Evolutionary conservation across 2,113 vertebrate species (phyloP).

Genomic region (Brachirus orientalis): DNA sequence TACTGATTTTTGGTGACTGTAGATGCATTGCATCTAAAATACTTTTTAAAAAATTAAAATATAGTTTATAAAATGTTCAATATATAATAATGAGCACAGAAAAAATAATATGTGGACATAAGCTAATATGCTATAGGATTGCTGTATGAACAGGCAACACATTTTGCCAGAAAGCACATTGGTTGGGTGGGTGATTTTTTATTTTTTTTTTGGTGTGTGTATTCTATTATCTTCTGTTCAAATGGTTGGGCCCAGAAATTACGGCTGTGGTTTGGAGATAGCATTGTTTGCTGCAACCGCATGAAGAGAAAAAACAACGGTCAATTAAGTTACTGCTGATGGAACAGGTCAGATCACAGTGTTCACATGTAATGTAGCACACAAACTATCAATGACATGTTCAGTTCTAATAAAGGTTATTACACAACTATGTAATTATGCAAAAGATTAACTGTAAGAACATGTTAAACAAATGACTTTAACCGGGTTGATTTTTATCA

Average conservation of each 20-base stretch:
- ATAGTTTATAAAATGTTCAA: no score
- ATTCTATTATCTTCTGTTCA: slow-evolving; percentile 35
- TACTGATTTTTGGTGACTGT: no score
- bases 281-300: slow-evolving; percentile 70
- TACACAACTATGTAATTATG: neutral
- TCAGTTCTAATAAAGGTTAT: neutral
- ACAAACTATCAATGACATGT: slow-evolving; percentile 3
- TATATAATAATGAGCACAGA: no score
- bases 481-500: neutral
- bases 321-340: slow-evolving; percentile 72
- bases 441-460: neutral
- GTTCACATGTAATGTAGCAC: slow-evolving; percentile 48
- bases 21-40: no score
- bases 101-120: no score
- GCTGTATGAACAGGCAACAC: no score
- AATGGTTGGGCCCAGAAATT: slow-evolving; percentile 57
- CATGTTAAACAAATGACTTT: neutral
- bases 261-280: slow-evolving; percentile 77
- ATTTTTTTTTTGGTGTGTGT: neutral
- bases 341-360: slow-evolving; percentile 33
- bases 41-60: no score
- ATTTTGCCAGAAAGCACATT: no score
- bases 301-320: slow-evolving; percentile 75
- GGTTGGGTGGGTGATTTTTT: no score
- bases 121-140: no score